phyloP scores from a whole-genome alignment of 2,797 vertebrate species.

The Chaenodraco wilsoni region DNA sequence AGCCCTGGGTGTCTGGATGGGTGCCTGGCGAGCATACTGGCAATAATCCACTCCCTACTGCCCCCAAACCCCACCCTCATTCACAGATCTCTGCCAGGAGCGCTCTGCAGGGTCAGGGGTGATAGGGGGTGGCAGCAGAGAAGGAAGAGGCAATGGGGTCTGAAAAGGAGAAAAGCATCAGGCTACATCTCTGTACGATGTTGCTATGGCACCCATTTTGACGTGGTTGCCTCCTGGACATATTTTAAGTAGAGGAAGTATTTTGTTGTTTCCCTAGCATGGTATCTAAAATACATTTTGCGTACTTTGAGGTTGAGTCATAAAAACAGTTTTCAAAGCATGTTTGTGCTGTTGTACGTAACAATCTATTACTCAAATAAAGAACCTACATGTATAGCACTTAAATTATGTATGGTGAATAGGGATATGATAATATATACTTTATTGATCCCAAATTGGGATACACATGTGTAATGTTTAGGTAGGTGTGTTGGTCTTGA shows the following conservation, averaged over 20 bases:
- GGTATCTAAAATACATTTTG: conserved; percentile 9
- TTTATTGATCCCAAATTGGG: too few relatives aligned
- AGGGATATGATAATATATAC: too few relatives aligned
- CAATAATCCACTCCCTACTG: conserved; percentile 41
- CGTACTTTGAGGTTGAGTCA: neutral
- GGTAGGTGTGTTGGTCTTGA: too few relatives aligned
- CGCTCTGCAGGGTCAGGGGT: conserved; percentile 55
- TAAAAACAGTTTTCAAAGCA: neutral
- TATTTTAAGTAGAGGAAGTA: neutral
- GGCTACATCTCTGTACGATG: neutral
- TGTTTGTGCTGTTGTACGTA: neutral
- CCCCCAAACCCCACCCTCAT: conserved; percentile 32
- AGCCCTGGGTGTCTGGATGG: conserved; percentile 65
- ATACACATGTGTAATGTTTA: too few relatives aligned
- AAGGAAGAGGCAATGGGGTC: neutral
- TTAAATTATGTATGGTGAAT: too few relatives aligned
- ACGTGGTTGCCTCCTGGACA: neutral
- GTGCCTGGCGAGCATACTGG: conserved; percentile 56
- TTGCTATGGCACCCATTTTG: conserved; percentile 16
- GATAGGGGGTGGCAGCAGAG: conserved; percentile 60
- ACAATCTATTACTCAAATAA: conserved; percentile 6
- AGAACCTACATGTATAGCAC: neutral
- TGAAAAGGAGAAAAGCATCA: conserved; percentile 22
- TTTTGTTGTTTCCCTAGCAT: neutral
- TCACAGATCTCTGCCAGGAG: conserved; percentile 51